Conservation (phyloP, 2,113 vertebrate species). For the Poeciliopsis occidentalis region DNA sequence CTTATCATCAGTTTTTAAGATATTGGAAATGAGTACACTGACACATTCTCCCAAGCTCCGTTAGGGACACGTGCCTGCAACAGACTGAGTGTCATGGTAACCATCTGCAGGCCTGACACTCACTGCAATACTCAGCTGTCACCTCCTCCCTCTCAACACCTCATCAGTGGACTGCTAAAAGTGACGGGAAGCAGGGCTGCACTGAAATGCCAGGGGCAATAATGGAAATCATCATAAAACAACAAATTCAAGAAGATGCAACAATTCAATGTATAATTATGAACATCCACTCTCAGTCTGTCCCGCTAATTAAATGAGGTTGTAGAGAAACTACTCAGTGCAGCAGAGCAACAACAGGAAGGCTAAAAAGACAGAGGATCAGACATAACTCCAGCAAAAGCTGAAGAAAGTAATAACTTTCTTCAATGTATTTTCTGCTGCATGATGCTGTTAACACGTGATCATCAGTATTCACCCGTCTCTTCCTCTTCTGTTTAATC, state of each 20-base stretch:
- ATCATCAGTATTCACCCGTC: too few relatives aligned
- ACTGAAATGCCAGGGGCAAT: not conserved
- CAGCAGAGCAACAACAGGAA: too few relatives aligned
- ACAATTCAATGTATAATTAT: too few relatives aligned
- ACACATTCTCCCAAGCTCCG: not conserved
- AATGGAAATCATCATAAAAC: not conserved
- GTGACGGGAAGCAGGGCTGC: constrained; percentile 16
- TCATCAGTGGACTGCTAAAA: constrained; percentile 42
- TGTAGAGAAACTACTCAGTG: too few relatives aligned
- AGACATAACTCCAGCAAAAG: too few relatives aligned
- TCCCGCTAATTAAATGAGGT: too few relatives aligned
- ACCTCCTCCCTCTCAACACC: constrained; percentile 52
- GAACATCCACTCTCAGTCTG: too few relatives aligned
- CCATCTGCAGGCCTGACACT: constrained; percentile 62
- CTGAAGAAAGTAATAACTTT: too few relatives aligned
- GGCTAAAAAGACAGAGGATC: too few relatives aligned
- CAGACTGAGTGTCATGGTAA: constrained; percentile 73
- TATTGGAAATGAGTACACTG: not conserved
- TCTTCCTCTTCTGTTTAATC: too few relatives aligned
- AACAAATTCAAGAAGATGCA: not conserved
- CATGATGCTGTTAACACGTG: too few relatives aligned
- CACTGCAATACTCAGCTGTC: constrained; percentile 61
- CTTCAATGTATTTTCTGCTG: too few relatives aligned
- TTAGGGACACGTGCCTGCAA: constrained; percentile 36
- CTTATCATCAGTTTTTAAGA: not conserved